Evolutionary conservation across 92 coral and sea anemone species (phyloP).

Genomic region (Pocillopora grandis): DNA sequence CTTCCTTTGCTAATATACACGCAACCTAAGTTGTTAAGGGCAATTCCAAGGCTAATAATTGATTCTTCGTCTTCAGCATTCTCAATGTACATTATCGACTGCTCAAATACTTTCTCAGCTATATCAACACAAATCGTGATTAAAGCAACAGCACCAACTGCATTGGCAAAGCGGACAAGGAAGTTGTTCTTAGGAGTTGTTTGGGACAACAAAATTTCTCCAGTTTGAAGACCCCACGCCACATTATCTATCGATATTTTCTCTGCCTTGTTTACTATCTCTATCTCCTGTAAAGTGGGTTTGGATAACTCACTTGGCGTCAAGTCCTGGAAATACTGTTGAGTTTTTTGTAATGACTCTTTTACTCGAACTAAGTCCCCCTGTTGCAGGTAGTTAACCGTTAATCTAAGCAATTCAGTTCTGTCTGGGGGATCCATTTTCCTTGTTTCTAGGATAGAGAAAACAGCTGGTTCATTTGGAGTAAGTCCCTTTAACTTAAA

Average conservation of each 20-base stretch:
- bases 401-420: neutral
- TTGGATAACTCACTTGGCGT: neutral
- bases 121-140: neutral
- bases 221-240: neutral
- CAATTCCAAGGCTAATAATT: neutral
- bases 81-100: neutral
- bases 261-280: neutral
- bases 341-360: neutral
- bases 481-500: too few relatives aligned
- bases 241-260: neutral
- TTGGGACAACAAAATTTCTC: neutral
- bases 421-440: neutral
- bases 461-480: neutral
- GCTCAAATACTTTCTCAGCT: neutral
- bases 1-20: neutral
- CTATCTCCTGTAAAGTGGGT: neutral
- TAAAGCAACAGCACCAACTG: neutral
- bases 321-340: neutral
- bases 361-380: neutral
- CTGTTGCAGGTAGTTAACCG: neutral
- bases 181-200: neutral
- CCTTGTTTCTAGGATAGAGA: neutral
- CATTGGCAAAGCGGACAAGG: neutral
- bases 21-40: neutral
- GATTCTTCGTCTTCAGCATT: neutral